Conservation (phyloP, 2,797 vertebrate species). For the Manis crassicaudata region DNA sequence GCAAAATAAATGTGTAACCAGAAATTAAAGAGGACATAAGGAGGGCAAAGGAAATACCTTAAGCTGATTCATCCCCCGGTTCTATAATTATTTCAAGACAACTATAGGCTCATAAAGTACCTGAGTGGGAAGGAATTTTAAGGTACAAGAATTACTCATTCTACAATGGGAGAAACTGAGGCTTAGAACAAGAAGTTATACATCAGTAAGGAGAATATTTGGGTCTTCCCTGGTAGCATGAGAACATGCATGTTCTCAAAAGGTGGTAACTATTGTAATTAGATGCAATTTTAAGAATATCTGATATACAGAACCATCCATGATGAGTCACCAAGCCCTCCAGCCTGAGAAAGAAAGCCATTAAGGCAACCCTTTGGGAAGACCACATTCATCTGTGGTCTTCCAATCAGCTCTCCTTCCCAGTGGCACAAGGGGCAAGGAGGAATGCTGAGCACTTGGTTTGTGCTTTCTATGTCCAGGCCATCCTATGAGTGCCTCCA, state of each 20-base stretch:
- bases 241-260: not conserved
- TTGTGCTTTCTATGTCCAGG: not conserved
- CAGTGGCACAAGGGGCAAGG: not conserved
- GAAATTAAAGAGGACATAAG: not conserved
- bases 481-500: not conserved
- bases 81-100: not conserved
- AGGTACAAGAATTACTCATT: not conserved
- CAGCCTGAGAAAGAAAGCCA: not conserved
- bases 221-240: not conserved
- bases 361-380: not conserved
- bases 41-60: not conserved
- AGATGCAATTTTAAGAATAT: not conserved
- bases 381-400: not conserved
- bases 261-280: not conserved
- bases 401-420: not conserved
- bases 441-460: accelerated
- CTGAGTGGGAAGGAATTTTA: not conserved
- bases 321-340: not conserved
- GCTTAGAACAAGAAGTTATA: not conserved
- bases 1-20: not conserved
- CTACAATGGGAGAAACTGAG: not conserved
- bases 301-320: not conserved
- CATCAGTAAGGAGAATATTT: no score
- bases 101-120: not conserved
- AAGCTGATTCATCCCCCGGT: not conserved